phyloP scores from a whole-genome alignment of 2,113 vertebrate genomes.

The Phyllopteryx taeniolatus region DNA sequence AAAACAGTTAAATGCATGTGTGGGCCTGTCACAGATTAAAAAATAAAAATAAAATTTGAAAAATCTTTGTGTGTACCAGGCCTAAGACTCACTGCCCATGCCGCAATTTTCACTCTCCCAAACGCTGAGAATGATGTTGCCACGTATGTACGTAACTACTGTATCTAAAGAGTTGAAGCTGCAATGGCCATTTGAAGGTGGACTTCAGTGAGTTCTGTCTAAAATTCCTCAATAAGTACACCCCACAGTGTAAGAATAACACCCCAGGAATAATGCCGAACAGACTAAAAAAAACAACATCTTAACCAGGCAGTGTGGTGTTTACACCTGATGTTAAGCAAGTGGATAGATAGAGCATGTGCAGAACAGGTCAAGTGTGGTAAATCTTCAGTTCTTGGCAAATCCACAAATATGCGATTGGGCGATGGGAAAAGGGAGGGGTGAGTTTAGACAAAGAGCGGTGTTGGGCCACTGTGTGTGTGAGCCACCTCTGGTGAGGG shows the following conservation, averaged over 20 bases:
- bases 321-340: constrained; percentile 49
- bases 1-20: too few relatives aligned
- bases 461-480: constrained; percentile 32
- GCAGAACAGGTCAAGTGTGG: constrained; percentile 42
- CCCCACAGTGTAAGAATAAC: background rate
- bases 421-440: constrained; percentile 24
- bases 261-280: background rate
- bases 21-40: too few relatives aligned
- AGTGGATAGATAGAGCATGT: constrained; percentile 47
- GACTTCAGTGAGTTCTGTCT: background rate
- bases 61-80: too few relatives aligned
- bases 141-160: background rate
- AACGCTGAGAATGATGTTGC: background rate
- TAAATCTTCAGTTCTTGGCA: constrained; percentile 52
- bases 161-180: background rate
- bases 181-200: background rate
- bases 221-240: background rate
- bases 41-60: too few relatives aligned
- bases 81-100: too few relatives aligned
- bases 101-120: background rate
- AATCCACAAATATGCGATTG: constrained; percentile 50
- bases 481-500: constrained; percentile 53
- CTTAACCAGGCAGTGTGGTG: constrained; percentile 6
- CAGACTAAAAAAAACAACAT: constrained; percentile 1
- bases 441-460: constrained; percentile 51